A percentile compares a stretch with the other conserved stretches of the same genome.
phyloP scores from a whole-genome alignment of 2,113 vertebrate species.

The Lipotes vexillifer region DNA sequence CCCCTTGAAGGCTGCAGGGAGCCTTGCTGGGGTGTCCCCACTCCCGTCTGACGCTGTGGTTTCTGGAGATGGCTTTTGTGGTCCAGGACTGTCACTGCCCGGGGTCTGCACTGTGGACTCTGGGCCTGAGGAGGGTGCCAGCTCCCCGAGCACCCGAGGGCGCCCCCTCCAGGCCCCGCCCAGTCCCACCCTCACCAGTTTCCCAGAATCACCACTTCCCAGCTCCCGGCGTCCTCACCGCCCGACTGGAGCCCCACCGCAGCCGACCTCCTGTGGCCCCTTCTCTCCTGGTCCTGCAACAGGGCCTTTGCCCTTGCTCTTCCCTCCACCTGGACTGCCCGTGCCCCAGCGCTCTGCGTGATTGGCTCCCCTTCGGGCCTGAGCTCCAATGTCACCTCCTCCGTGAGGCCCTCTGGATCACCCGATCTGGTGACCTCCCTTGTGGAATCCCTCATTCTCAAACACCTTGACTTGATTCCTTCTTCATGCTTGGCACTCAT shows the following conservation, averaged over 20 bases:
- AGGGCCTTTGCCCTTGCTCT: not conserved
- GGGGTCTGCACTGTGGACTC: not conserved
- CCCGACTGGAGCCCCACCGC: accelerated
- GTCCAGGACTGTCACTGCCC: accelerated
- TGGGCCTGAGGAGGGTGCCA: not conserved
- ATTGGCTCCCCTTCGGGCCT: not conserved
- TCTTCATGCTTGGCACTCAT: not conserved
- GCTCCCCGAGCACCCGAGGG: too few species aligned
- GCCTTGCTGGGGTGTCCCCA: accelerated
- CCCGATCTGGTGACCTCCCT: not conserved
- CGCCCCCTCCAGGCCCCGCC: not conserved
- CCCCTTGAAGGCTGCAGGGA: not conserved
- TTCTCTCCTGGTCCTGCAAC: not conserved
- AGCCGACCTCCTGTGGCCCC: not conserved
- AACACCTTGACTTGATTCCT: not conserved
- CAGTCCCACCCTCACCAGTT: not conserved
- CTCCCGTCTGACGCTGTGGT: not conserved
- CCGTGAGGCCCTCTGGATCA: not conserved
- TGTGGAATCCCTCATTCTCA: accelerated
- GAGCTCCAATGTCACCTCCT: not conserved
- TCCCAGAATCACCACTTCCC: not conserved
- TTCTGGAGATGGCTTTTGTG: accelerated
- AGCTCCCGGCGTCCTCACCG: accelerated
- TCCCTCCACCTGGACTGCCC: not conserved
- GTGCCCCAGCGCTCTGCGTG: accelerated